These are phyloP conservation scores for Atrina japonica DNA, from an alignment of 2,888 invertebrate genomes.

Conservation along the genomic window DNA sequence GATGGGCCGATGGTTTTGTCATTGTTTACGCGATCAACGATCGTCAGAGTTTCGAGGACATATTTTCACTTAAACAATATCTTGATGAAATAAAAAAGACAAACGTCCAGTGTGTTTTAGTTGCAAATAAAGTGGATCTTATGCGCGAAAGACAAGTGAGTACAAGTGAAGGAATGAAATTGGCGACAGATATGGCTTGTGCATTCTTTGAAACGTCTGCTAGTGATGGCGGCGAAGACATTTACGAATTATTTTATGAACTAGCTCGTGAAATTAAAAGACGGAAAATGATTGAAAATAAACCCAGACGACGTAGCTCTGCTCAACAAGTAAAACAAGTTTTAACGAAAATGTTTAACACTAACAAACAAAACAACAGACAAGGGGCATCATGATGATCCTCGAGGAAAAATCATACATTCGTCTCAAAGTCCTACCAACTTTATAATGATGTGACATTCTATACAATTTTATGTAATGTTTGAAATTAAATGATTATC, in stretches of 20 bases:
- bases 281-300: constrained; percentile 70
- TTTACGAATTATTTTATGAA: constrained; percentile 78
- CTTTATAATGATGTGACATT: too few species aligned
- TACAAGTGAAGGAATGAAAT: constrained; percentile 70
- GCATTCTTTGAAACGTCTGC: constrained; percentile 79
- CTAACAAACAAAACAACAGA: constrained; percentile 53
- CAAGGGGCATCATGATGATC: constrained; percentile 48
- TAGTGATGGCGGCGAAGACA: constrained; percentile 77
- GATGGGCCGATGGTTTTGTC: constrained; percentile 78
- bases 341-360: constrained; percentile 57
- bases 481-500: too few species aligned
- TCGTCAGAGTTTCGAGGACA: constrained; percentile 74
- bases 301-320: constrained; percentile 75
- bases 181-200: constrained; percentile 75
- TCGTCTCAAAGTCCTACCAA: too few species aligned
- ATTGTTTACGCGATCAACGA: constrained; percentile 77
- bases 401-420: too few species aligned
- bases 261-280: constrained; percentile 77
- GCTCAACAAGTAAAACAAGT: constrained; percentile 69
- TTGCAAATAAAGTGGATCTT: constrained; percentile 77
- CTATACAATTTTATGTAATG: too few species aligned
- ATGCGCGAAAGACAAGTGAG: constrained; percentile 73
- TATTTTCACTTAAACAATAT: constrained; percentile 66
- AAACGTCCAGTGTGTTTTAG: constrained; percentile 75
- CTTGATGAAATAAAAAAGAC: constrained; percentile 75